Percentiles rank a stretch among this genome's conserved stretches.
phyloP scores from a whole-genome alignment of 2,797 vertebrate genomes.

The Thamnophis elegans region DNA sequence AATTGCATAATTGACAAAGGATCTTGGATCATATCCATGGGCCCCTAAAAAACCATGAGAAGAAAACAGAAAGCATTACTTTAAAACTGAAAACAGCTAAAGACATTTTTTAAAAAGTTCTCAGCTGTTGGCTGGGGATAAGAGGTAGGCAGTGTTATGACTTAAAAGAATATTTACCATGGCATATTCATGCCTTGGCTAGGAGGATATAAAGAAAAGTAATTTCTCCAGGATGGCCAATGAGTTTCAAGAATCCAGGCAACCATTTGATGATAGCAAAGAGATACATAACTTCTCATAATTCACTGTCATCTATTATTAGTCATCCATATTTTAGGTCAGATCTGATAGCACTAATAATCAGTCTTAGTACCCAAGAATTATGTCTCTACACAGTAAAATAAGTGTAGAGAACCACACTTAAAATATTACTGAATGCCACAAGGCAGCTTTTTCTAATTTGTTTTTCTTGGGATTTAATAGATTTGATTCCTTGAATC shows the following conservation, averaged over 20 bases:
- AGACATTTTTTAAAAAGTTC: background rate
- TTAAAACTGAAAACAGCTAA: background rate
- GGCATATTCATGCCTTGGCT: background rate
- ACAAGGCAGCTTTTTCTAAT: background rate
- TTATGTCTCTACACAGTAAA: background rate
- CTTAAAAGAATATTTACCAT: background rate
- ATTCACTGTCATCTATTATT: background rate
- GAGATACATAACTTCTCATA: background rate
- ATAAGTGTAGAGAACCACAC: background rate
- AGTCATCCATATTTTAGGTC: background rate
- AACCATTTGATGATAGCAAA: background rate
- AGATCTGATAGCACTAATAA: background rate
- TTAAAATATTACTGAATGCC: background rate
- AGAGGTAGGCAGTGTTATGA: background rate
- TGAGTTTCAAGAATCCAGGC: background rate
- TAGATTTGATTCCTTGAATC: background rate
- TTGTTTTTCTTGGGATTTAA: background rate
- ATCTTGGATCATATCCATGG: background rate
- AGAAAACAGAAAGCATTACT: background rate
- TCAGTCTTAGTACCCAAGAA: background rate
- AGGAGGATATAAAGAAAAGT: background rate
- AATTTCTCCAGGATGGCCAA: background rate
- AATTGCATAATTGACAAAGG: background rate
- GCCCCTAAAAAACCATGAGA: background rate
- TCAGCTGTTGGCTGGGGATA: background rate